Base-by-base conservation (phyloP, 1,140 invertebrate species). In the Zaprionus ornatus region DNA sequence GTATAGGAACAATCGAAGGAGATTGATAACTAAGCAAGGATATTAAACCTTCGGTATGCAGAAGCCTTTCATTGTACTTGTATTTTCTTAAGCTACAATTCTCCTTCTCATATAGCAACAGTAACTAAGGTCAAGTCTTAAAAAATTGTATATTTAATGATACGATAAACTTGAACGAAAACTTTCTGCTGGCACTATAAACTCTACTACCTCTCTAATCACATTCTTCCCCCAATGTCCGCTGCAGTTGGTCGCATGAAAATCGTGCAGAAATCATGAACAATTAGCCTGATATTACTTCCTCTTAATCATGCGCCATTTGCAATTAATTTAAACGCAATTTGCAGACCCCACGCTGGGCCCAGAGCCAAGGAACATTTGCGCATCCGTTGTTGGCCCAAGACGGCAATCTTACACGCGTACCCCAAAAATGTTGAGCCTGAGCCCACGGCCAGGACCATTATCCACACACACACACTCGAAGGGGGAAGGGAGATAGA, bases 311-410 rank as follows among this genome's bases (percentile, higher is more conserved):
- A 90, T 85, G 85, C 81, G 85, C 81, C 85, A 85, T 90, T 90
- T 90, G 85, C 85, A 90, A 90, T 90, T 90, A 90, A 85, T 90
- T 90, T 90, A 76, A 85, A 90, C 85, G 84, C 85, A 88, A 90
- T 88, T 90, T 90, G 73, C 73, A 65, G 84, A 90, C 81, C 74
- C 59, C 81, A 71, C 64, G 74, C 71, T 71, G 80, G 68, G 74
- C 70, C 74, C 77, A 80, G 71, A 72, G 48, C 63, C 32, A 67
- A 60, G 71, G 10, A 74, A 59, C 63, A 77, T 74, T 74, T 67
- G 70, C 37, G 75, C 71, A 79, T 82, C 70, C 79, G 79, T 48
- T 77, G 65, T 74, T 76, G 42, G 37, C 54, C 63, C 77, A 79
- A 85, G 82, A 86, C 80, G 67, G 50, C 60, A 45, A 65, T 78